Conservation (phyloP, 2,888 invertebrate genomes). For the Carterocephalus palaemon region DNA sequence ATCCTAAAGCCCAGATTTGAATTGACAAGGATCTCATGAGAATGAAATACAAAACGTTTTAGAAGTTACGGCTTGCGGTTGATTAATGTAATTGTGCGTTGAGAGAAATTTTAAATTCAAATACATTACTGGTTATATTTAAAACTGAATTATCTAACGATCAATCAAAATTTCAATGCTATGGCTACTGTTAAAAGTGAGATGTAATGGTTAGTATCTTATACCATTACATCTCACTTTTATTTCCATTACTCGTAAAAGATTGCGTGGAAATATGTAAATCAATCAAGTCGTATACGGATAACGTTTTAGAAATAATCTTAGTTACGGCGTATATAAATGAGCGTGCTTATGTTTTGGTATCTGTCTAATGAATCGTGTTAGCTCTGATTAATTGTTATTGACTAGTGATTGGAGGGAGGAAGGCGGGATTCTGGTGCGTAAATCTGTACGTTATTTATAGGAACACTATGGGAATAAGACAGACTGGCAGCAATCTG, state of each 20-base stretch:
- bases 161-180: background rate
- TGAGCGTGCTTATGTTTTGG: constrained; percentile 5
- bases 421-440: too few relatives aligned
- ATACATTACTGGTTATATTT: constrained; percentile 1
- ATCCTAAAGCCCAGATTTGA: background rate
- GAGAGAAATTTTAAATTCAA: background rate
- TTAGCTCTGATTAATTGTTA: constrained; percentile 16
- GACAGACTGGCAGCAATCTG: too few relatives aligned
- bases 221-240: background rate
- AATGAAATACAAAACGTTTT: background rate
- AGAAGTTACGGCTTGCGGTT: background rate
- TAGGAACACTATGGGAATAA: background rate
- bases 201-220: background rate
- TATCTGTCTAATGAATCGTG: constrained; percentile 19
- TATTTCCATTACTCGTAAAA: background rate
- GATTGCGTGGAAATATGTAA: background rate
- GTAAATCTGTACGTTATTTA: constrained; percentile 1
- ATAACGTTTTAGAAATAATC: background rate
- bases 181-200: background rate
- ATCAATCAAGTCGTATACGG: constrained; percentile 8
- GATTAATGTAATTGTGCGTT: constrained; percentile 1
- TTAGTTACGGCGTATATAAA: constrained; percentile 2
- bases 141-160: background rate
- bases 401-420: background rate
- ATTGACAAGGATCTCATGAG: background rate